Base-by-base conservation (phyloP, 2,113 vertebrate species). In the Otis tarda region DNA sequence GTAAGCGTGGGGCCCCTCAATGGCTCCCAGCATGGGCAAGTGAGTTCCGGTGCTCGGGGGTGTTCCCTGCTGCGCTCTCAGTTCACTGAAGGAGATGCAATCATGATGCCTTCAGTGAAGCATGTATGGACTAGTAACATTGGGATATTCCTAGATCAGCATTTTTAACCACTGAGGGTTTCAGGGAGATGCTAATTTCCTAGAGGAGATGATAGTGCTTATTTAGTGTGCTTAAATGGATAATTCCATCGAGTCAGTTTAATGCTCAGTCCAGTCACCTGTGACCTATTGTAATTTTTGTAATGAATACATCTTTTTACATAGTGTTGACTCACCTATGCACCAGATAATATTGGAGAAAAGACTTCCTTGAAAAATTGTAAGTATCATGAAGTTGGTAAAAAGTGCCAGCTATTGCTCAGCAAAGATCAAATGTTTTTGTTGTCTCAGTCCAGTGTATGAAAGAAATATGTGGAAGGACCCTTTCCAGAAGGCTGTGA, bases 1-100 rank as follows among this genome's bases (percentile, higher is more conserved):
- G 6, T 35, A 47, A 43, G 41, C 19, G 31, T 27, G 20, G 50
- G 22, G n/a, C 15, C 31, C 28, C 18, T 69, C 57, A 65, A 2
- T 0, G 12, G 31, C 41, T 65, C 35, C 45, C 47, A 75, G 47
- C 17, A 28, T 0, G 4, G 59, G 11, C 28, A 21, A 10, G 39
- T 73, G 37, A 69, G 37, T 71, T 56, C 33, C 41, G 71, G 20
- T 63, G 73, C 52, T 76, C 1, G 0, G 35, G 7, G 5, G 4
- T 78, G 55, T 37, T 86, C 10, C 60, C 9, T 55, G 70, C 11
- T 4, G 3, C 56, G 35, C 47, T 56, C 70, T 43, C 27, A 55
- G 33, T 65, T 64, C 37, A 30, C 14, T 60, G 56, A 74, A 68
- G 28, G 28, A 89, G 21, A 23, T 65, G 22, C 47, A 71, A 21